Evolutionary conservation across 2,888 invertebrate species (phyloP).

Genomic region (Lithophane semibrunnea): DNA sequence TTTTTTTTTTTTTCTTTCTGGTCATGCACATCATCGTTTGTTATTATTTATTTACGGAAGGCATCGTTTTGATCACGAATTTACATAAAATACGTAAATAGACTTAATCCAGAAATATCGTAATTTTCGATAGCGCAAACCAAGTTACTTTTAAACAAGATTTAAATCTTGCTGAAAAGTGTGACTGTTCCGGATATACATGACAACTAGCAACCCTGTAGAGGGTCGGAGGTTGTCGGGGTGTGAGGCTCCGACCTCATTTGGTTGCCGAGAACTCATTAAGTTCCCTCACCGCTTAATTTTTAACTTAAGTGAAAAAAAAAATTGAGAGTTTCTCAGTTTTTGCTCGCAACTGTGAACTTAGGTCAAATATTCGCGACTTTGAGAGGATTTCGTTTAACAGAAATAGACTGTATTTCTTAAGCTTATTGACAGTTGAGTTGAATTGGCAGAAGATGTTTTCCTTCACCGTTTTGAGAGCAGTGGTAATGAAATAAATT

Average conservation of each 20-base stretch:
- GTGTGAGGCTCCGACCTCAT: slow-evolving; percentile 70
- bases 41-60: neutral
- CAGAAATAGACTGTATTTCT: slow-evolving; percentile 1
- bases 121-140: no score
- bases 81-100: neutral
- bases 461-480: no score
- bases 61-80: neutral
- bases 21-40: no score
- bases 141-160: neutral
- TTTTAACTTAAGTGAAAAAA: slow-evolving; percentile 79
- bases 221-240: slow-evolving; percentile 42
- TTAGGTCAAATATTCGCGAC: slow-evolving; percentile 34
- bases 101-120: no score
- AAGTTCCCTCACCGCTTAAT: slow-evolving; percentile 78
- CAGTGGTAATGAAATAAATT: no score
- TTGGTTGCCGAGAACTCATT: slow-evolving; percentile 74
- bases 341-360: slow-evolving; percentile 39
- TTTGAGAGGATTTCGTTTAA: slow-evolving; percentile 3
- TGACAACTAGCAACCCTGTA: slow-evolving; percentile 56
- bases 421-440: neutral
- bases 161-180: neutral
- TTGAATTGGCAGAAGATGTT: no score
- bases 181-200: slow-evolving; percentile 10
- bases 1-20: no score
- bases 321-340: slow-evolving; percentile 60